phyloP scores from a whole-genome alignment of 2,888 invertebrate genomes.

The Caenorhabditis panamensis region DNA sequence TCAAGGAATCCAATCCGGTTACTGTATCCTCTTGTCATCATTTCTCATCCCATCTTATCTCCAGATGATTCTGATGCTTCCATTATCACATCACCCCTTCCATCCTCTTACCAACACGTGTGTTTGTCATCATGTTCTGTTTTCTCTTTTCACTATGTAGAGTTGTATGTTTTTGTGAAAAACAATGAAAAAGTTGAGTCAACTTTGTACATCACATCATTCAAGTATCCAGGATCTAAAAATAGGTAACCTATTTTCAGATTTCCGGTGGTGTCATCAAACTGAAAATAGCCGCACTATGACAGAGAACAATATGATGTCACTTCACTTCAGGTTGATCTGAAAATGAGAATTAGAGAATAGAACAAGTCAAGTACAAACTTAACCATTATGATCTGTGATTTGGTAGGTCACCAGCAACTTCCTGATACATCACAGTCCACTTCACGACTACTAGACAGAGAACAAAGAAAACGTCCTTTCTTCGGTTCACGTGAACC shows the following conservation, averaged over 20 bases:
- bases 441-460: neutral
- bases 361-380: too few relatives aligned
- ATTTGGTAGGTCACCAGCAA: neutral
- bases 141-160: neutral
- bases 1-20: neutral
- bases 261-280: too few relatives aligned
- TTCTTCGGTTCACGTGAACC: neutral
- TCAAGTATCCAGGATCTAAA: neutral
- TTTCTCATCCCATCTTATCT: neutral
- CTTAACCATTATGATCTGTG: too few relatives aligned
- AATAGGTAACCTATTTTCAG: too few relatives aligned
- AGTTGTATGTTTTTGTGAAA: neutral
- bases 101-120: neutral
- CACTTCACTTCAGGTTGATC: too few relatives aligned
- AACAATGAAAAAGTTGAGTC: neutral
- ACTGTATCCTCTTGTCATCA: neutral
- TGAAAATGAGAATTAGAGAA: too few relatives aligned
- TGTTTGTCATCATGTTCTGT: slow-evolving; percentile 15
- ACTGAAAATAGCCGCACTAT: too few relatives aligned
- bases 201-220: too few relatives aligned
- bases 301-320: too few relatives aligned
- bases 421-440: neutral
- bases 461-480: neutral
- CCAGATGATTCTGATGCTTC: neutral
- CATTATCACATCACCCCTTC: slow-evolving; percentile 12